A percentile compares a stretch with the other conserved stretches of the same genome.
These are phyloP conservation scores for Hozukius guyotensis DNA, from an alignment of 2,797 vertebrate species.

Conservation along the genomic window DNA sequence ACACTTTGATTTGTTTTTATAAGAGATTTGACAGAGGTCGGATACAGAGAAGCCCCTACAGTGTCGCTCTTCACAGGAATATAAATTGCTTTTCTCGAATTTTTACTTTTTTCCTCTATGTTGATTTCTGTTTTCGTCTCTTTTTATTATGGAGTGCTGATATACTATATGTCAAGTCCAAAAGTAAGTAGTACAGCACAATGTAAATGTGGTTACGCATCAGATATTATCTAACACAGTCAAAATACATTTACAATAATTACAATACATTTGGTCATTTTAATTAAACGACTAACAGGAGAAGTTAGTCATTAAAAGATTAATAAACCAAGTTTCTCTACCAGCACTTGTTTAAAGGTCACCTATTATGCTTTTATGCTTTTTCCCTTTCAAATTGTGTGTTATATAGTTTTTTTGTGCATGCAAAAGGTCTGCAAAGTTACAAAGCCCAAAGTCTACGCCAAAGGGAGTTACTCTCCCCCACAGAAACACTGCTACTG, in stretches of 20 bases:
- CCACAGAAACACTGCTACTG: no score
- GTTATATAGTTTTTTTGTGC: no score
- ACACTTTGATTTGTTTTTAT: constrained; percentile 73
- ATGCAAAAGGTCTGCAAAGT: no score
- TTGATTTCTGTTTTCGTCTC: neutral
- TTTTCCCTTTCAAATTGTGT: no score
- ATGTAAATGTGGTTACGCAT: neutral
- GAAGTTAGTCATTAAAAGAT: neutral
- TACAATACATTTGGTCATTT: neutral
- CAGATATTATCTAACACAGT: neutral
- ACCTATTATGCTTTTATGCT: no score
- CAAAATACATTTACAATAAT: neutral
- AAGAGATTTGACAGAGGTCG: constrained; percentile 62
- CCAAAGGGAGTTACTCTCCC: no score
- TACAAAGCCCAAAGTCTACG: no score
- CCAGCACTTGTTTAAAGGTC: neutral
- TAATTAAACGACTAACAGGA: neutral
- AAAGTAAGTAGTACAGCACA: neutral
- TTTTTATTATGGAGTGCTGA: neutral
- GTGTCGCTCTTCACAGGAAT: constrained; percentile 18
- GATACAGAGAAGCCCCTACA: constrained; percentile 32
- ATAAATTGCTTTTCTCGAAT: constrained; percentile 3
- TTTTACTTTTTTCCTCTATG: neutral
- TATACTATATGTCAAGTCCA: neutral
- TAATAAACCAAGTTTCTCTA: neutral